Base-by-base conservation (phyloP, 2,888 invertebrate species). In the Nycteola revayana region DNA sequence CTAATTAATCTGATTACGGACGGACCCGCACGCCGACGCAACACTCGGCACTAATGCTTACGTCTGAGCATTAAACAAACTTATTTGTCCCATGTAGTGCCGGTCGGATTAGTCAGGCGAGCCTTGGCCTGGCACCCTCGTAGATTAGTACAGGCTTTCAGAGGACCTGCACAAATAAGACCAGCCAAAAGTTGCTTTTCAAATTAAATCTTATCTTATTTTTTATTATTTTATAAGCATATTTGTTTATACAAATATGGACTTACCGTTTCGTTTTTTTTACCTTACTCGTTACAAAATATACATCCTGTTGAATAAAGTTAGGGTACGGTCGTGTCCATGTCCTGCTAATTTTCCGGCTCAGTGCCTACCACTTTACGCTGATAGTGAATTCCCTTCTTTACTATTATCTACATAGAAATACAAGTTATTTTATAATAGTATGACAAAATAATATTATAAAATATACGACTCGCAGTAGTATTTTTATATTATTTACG, bases 1-100 rank as follows among this genome's bases (percentile, higher is more conserved):
- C 77, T 84, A 84, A 86, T 87, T 87, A 86, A 87, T 86, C 82
- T 84, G 81, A 82, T 88, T 84, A 86, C 73, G 68, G 68, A 68
- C 58, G 69, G 68, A 74, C 76, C 75, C 75, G 66, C 63, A 74
- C 74, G 62, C 74, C 61, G 46, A 69, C 67, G 72, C 73, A 74
- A 75, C 75, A 73, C 77, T 78, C 75, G 55, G 64, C 66, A 74
- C 71, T 82, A 80, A 83, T 82, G 71, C 79, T 76, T 72, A 77
- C 72, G 77, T 73, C 77, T 72, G 64, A 75, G 70, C 72, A 81
- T 75, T 80, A 76, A 76, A 77, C 68, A 73, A 78, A 78, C 75
- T 79, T 81, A 76, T 79, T 81, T 75, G 77, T 74, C 73, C 72
- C 70, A 65, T 73, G 69, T 69, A 78, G 67, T 73, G 64, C 65